These are phyloP conservation scores for Hydroisotoma schaefferi DNA, from an alignment of 2,888 invertebrate species.

Conservation along the genomic window DNA sequence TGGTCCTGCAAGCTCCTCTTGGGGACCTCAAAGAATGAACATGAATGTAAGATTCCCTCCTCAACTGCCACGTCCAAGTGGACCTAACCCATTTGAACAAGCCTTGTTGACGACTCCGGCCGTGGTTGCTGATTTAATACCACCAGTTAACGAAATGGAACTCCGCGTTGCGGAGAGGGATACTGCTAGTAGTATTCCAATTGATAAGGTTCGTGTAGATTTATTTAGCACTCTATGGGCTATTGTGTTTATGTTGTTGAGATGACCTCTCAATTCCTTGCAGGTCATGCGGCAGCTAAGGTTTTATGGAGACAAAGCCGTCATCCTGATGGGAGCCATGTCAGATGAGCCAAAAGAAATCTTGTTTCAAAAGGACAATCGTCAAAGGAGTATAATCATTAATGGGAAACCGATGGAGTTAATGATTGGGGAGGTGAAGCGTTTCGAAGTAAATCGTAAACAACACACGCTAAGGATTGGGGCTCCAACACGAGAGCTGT, in stretches of 20 bases:
- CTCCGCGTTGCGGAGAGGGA: conserved; percentile 35
- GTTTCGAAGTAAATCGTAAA: conserved; percentile 69
- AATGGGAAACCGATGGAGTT: conserved; percentile 66
- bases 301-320: conserved; percentile 78
- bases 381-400: conserved; percentile 67
- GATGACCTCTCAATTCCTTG: not conserved
- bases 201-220: conserved; percentile 45
- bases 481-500: conserved; percentile 85
- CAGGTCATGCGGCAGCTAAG: conserved; percentile 57
- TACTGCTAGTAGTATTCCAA: conserved; percentile 38
- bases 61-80: conserved; percentile 18
- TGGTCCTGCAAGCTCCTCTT: conserved; percentile 10
- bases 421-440: conserved; percentile 64
- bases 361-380: conserved; percentile 74
- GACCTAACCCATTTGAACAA: conserved; percentile 47
- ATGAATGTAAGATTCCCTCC: conserved; percentile 4
- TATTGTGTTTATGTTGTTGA: not conserved
- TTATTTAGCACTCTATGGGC: not conserved
- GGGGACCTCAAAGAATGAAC: conserved; percentile 24
- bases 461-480: conserved; percentile 71
- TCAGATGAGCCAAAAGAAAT: conserved; percentile 66
- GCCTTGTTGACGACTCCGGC: conserved; percentile 24
- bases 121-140: conserved; percentile 37
- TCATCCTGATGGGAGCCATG: conserved; percentile 56
- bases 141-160: conserved; percentile 33